Base-by-base conservation (phyloP, 2,888 invertebrate genomes). In the Serripes groenlandicus region DNA sequence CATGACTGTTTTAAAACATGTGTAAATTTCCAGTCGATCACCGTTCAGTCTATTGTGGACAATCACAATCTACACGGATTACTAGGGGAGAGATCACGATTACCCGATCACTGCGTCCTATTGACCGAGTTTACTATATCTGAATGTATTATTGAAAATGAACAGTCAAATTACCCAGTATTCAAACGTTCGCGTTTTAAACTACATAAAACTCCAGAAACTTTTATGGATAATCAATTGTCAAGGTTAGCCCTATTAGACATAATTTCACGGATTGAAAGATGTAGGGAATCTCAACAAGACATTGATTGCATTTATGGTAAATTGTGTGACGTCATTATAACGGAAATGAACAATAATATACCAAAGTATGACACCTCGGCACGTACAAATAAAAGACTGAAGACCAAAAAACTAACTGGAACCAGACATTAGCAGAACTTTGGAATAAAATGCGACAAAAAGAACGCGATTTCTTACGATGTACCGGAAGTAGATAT, bases 321-420 rank as follows among this genome's bases (percentile, higher is more conserved):
- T 11, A 72, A 58, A 3, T 35, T 72, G 11, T 72, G 71, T 26
- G 32, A 64, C 21, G 34, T 32, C 9, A 66, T 81, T 26, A 49
- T 69, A 30, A 35, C 30, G 23, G 78, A 81, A 81, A 74, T 81
- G 78, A 30, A 78, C 62, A 23, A 15, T 5, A 35, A 49, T 3
- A 69, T 81, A 1, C 77, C 81, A 5, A 68, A 23, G 34, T 77
- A 35, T 73, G 42, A 58, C n/a, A 30, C 35, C 5, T 49, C 62
- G 30, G 73, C 69, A 32, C n/a, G 23, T 56, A 64, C 73, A 26
- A 60, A 37, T 21, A 73, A 75, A 78, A 58, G 81, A 18, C 42
- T 30, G 18, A 77, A 71, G 49, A 26, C 18, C 18, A 56, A 70
- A 34, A 77, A 74, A 56, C 74, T 0, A 77, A 56, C 49, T 81